These are phyloP conservation scores for Oncopeltus fasciatus DNA, from an alignment of 1,140 invertebrate genomes.

Conservation along the genomic window DNA sequence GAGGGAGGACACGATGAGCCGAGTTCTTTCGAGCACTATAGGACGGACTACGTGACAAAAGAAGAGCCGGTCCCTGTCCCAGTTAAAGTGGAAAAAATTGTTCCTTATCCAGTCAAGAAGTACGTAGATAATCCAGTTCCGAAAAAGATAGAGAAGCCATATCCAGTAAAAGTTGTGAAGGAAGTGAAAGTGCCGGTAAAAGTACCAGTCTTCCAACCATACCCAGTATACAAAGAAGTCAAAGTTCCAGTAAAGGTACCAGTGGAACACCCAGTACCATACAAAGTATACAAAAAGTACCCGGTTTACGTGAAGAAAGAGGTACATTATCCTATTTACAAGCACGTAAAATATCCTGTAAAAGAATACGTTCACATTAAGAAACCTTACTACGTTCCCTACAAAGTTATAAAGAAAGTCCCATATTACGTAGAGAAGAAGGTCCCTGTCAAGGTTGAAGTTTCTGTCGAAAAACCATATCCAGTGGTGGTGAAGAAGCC, in stretches of 20 bases:
- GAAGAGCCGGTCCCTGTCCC: neutral
- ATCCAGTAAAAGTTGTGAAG: neutral
- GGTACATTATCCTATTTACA: neutral
- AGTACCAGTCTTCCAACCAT: neutral
- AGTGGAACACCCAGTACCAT: neutral
- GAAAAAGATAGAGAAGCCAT: neutral
- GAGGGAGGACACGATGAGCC: neutral
- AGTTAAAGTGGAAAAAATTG: neutral
- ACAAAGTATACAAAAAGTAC: neutral
- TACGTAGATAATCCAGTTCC: neutral
- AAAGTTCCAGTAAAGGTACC: neutral
- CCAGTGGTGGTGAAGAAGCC: neutral
- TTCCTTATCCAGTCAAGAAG: neutral
- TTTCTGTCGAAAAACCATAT: neutral
- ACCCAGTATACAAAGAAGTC: conserved; percentile 1
- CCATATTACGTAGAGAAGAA: conserved; percentile 1
- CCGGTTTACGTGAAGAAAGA: neutral
- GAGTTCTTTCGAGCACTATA: neutral
- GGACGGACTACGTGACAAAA: neutral
- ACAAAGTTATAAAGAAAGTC: neutral
- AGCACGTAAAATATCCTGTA: neutral
- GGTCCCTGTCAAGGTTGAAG: neutral
- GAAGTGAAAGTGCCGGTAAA: neutral
- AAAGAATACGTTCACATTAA: neutral
- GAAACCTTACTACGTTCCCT: neutral